Base-by-base conservation (phyloP, 2,797 vertebrate species). In the Sorex maritimensis region DNA sequence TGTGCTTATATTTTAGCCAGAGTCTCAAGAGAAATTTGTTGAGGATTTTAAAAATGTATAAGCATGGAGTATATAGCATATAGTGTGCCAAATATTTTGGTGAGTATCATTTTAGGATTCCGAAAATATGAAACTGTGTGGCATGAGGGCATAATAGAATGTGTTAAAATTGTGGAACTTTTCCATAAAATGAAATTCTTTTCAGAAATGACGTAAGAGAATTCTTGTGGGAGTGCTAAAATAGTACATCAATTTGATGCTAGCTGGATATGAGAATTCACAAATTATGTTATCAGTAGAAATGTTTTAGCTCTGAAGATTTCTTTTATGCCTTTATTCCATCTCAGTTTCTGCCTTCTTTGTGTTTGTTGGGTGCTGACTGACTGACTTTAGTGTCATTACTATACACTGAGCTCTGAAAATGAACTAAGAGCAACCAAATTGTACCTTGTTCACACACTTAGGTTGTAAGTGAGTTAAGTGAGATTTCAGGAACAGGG, bases 121-220 rank as follows among this genome's bases (percentile, higher is more conserved):
- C 93, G 80, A 77, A 93, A 96, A 84, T 93, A 81, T 68, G 58
- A 92, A 95, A 69, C n/a, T 68, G 71, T 21, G 92, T 91, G 81
- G 72, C 80, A 10, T 84, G 26, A 90, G 30, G 73, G 49, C 78
- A 91, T 91, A 30, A 77, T 46, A 77, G 28, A 46, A 21, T 67
- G 30, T 74, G 17, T 75, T 89, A 90, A 91, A 74, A 89, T 77
- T 17, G 0, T 88, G 38, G 55, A 88, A 90, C 55, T 91, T 91
- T 95, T 88, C 77, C 63, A 91, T 78, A 71, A 94, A 90, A 71
- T 92, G 46, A 92, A 96, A 91, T 92, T 87, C 44, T 44, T 63
- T 95, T 49, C 69, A 72, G 68, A 85, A 95, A 90, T 71, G 67
- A 95, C 30, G 13, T 34, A 81, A 71, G 38, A 52, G 68, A 92